Percentiles rank a stretch among this genome's conserved stretches.
Conservation (phyloP, 2,888 invertebrate genomes). For the Thereva nobilitata region DNA sequence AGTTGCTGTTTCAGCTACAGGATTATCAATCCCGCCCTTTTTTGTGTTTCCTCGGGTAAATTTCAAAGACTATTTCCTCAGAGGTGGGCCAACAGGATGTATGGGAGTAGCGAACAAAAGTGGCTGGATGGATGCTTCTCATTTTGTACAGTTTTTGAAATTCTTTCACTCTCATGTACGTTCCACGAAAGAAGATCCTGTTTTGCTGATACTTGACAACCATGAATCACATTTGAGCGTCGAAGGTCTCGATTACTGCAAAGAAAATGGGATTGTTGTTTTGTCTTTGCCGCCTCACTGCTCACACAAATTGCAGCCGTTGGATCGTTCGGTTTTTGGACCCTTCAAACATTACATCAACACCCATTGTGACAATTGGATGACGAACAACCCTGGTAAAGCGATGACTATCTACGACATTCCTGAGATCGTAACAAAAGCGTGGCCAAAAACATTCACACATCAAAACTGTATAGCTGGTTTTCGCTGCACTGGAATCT, state of each 20-base stretch:
- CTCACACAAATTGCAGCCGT: slow-evolving; percentile 42
- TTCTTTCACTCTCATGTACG: too few species aligned
- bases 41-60: slow-evolving; percentile 29
- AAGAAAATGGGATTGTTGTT: slow-evolving; percentile 37
- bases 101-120: slow-evolving; percentile 15
- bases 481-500: too few species aligned
- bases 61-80: slow-evolving; percentile 10
- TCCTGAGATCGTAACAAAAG: too few species aligned
- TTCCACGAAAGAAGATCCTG: slow-evolving; percentile 24
- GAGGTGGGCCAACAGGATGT: background rate
- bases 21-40: slow-evolving; percentile 29
- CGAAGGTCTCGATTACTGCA: slow-evolving; percentile 36
- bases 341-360: slow-evolving; percentile 43
- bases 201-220: slow-evolving; percentile 41
- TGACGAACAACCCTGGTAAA: background rate
- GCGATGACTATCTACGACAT: too few species aligned
- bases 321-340: slow-evolving; percentile 46
- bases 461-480: too few species aligned
- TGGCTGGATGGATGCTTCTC: slow-evolving; percentile 52
- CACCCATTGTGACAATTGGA: background rate
- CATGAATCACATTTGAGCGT: slow-evolving; percentile 42
- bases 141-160: too few species aligned
- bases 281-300: slow-evolving; percentile 39
- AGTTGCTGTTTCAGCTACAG: slow-evolving; percentile 18
- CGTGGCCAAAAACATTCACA: too few species aligned